These are phyloP conservation scores for Macrosiphum euphorbiae DNA, from an alignment of 2,888 invertebrate genomes.

Conservation along the genomic window DNA sequence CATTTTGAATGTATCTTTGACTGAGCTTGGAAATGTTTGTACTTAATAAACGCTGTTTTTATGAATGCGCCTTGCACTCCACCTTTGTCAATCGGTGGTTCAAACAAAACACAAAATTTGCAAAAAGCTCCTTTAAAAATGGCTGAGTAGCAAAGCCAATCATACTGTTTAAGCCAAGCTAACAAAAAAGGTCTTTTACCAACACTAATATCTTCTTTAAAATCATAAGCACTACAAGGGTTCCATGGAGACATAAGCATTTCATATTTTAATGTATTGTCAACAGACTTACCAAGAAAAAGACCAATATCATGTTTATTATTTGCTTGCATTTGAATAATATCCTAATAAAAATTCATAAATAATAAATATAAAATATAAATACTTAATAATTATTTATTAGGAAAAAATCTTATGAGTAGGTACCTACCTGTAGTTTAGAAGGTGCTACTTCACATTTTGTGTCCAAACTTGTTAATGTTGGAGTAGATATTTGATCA, in stretches of 20 bases:
- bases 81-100: background rate
- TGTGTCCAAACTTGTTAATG: too few species aligned
- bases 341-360: background rate
- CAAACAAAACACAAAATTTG: background rate
- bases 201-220: background rate
- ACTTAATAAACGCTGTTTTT: background rate
- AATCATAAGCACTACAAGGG: background rate
- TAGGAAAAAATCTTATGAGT: background rate
- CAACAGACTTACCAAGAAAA: background rate
- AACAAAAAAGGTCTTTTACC: slow-evolving; percentile 3
- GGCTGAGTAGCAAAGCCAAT: background rate
- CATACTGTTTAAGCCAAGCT: background rate
- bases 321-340: background rate
- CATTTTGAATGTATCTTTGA: background rate
- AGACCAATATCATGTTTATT: background rate
- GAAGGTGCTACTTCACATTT: background rate
- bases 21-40: background rate
- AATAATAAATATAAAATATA: background rate
- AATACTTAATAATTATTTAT: background rate
- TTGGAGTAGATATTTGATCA: background rate
- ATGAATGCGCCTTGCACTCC: background rate
- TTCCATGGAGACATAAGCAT: background rate
- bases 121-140: background rate
- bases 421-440: background rate
- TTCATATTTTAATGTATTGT: slow-evolving; percentile 4